A percentile compares a stretch with the other conserved stretches of the same genome.
These are phyloP conservation scores for Steatornis caripensis DNA, from an alignment of 2,113 vertebrate species.

Conservation along the genomic window DNA sequence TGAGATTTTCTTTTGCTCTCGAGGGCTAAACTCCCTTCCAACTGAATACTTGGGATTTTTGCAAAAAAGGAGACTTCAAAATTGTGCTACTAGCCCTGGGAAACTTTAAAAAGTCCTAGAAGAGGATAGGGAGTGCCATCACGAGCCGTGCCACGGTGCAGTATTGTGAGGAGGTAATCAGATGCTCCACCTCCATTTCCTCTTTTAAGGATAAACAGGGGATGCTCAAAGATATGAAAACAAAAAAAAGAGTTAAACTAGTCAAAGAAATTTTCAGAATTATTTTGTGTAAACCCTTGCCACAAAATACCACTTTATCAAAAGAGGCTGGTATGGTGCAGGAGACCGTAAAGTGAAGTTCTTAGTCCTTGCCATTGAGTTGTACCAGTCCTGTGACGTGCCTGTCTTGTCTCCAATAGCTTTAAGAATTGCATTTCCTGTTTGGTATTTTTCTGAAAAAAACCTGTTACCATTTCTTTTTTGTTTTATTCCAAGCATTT, in stretches of 20 bases:
- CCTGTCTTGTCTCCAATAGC: background rate
- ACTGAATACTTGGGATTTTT: background rate
- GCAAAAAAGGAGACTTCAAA: background rate
- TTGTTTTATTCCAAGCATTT: background rate
- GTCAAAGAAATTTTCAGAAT: background rate
- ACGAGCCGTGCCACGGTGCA: accelerated
- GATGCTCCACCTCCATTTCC: background rate
- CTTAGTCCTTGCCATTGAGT: background rate
- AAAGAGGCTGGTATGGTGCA: background rate
- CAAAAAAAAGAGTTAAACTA: background rate
- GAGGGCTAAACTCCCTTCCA: background rate
- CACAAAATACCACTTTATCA: background rate
- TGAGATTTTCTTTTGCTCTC: background rate
- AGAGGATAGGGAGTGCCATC: background rate
- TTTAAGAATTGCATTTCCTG: background rate
- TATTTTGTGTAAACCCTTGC: background rate
- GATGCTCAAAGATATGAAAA: background rate
- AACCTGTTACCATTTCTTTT: background rate
- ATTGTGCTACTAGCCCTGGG: background rate
- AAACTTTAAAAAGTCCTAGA: background rate
- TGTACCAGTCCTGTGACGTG: background rate
- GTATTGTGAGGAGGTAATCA: background rate
- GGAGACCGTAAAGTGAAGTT: background rate
- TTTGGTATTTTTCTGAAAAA: background rate
- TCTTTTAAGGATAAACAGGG: background rate